phyloP scores from a whole-genome alignment of 2,888 invertebrate species.

The Nomada flava region DNA sequence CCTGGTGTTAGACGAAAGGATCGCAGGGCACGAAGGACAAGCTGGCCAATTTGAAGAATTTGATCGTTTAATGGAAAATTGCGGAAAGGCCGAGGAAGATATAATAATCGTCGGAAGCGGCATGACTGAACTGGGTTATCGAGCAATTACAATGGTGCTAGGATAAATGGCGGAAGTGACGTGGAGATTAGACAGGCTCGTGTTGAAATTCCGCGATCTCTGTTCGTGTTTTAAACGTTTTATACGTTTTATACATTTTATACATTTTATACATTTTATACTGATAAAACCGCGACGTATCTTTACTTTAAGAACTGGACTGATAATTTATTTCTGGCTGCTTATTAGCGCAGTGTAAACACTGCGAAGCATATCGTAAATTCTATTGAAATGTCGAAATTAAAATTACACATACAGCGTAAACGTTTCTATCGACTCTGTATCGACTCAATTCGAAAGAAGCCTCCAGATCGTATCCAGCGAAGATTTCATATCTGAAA shows the following conservation, averaged over 20 bases:
- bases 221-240: neutral
- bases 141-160: slow-evolving; percentile 28
- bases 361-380: neutral
- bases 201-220: slow-evolving; percentile 1
- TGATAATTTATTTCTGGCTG: neutral
- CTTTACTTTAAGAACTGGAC: neutral
- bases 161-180: slow-evolving; percentile 47
- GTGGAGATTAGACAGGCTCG: slow-evolving; percentile 34
- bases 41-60: neutral
- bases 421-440: neutral
- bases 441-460: neutral
- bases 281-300: neutral
- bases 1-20: too few species aligned
- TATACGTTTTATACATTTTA: neutral
- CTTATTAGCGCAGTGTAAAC: neutral
- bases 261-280: neutral
- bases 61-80: neutral
- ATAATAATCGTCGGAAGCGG: neutral
- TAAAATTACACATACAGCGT: neutral
- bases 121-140: slow-evolving; percentile 29
- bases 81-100: neutral
- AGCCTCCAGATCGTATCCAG: slow-evolving; percentile 1
- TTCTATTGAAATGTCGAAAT: neutral
- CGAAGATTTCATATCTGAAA: slow-evolving; percentile 24
- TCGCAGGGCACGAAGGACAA: neutral